Conservation (phyloP, 2,113 vertebrate species). For the Elaphurus davidianus region DNA sequence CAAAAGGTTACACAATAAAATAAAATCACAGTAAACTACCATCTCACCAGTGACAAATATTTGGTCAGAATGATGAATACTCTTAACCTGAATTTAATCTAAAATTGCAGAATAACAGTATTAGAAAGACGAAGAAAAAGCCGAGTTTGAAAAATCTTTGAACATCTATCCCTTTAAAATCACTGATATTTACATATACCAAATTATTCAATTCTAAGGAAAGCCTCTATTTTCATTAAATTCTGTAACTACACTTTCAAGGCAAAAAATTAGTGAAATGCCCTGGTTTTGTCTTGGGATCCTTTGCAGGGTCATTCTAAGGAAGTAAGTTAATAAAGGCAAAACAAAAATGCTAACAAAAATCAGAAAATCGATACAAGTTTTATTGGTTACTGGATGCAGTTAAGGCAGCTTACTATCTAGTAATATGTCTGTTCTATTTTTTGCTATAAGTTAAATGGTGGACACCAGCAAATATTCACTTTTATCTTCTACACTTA, state of each 20-base stretch:
- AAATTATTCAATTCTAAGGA: background rate
- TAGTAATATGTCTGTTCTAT: background rate
- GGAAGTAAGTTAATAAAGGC: background rate
- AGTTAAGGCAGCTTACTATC: background rate
- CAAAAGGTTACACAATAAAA: background rate
- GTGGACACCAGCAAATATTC: background rate
- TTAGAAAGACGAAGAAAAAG: background rate
- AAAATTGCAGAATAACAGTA: background rate
- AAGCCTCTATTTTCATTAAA: slow-evolving; percentile 27
- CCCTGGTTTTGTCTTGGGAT: background rate
- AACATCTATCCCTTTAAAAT: background rate
- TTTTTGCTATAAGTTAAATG: slow-evolving; percentile 6
- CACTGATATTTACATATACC: background rate
- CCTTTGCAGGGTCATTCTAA: background rate
- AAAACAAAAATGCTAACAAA: slow-evolving; percentile 18
- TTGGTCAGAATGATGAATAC: background rate
- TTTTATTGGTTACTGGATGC: background rate
- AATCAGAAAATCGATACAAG: background rate
- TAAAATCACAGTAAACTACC: background rate
- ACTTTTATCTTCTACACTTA: background rate
- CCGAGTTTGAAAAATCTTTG: background rate
- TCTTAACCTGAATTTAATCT: background rate
- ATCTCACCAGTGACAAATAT: background rate
- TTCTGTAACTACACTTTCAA: background rate
- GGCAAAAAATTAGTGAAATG: slow-evolving; percentile 34